A percentile compares a stretch with the other conserved stretches of the same genome.
These are phyloP conservation scores for Nymphicus hollandicus DNA, from an alignment of 2,113 vertebrate genomes.

Conservation along the genomic window DNA sequence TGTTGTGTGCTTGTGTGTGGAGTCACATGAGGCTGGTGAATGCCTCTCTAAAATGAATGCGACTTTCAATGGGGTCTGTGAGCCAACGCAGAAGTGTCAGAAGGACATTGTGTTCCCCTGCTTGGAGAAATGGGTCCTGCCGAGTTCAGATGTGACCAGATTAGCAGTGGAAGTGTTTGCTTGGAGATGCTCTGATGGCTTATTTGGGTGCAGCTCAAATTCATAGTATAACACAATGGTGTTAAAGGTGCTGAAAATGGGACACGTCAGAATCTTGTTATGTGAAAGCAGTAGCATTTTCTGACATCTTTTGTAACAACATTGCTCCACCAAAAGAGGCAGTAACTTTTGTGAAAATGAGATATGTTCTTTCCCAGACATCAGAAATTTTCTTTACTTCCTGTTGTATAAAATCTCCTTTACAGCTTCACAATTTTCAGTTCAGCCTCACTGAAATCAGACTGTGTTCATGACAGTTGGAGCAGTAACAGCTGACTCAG, in stretches of 20 bases:
- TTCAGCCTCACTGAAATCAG: background rate
- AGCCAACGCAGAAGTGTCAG: background rate
- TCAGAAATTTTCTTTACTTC: background rate
- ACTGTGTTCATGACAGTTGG: background rate
- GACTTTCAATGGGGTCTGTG: background rate
- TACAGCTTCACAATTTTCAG: background rate
- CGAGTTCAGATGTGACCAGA: background rate
- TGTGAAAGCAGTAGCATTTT: background rate
- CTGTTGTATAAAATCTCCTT: background rate
- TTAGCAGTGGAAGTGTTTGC: conserved; percentile 17
- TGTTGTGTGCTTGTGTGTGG: background rate
- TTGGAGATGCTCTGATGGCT: background rate
- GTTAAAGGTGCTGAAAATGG: background rate
- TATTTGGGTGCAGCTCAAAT: background rate
- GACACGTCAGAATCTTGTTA: background rate
- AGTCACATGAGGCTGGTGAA: background rate
- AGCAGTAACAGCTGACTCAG: background rate
- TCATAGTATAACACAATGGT: background rate
- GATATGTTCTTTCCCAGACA: background rate
- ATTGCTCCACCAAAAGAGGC: background rate
- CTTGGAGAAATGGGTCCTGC: conserved; percentile 22
- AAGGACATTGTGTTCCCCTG: conserved; percentile 32
- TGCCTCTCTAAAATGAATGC: background rate
- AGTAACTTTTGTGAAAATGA: background rate
- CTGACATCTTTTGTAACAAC: background rate